Evolutionary conservation across 2,888 invertebrate species (phyloP).

Genomic region (Lottia scabra): DNA sequence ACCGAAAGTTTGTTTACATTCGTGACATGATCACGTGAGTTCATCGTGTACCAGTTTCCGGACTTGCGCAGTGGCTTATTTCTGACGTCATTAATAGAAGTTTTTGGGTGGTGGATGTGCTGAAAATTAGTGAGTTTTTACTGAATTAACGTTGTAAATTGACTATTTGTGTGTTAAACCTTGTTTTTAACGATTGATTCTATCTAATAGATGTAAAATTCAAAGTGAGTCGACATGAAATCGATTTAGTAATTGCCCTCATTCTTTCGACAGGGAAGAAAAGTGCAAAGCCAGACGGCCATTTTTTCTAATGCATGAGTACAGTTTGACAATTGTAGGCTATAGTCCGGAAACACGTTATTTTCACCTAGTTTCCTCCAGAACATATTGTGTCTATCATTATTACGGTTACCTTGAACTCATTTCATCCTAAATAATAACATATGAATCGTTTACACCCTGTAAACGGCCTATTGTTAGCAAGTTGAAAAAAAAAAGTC

Average conservation of each 20-base stretch:
- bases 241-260: background rate
- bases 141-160: background rate
- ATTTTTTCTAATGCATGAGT: background rate
- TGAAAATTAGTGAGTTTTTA: constrained; percentile 18
- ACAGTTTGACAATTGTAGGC: background rate
- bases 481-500: no score
- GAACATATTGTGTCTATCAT: no score
- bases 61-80: constrained; percentile 27
- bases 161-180: background rate
- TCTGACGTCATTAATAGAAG: constrained; percentile 36
- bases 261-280: background rate
- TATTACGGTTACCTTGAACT: constrained; percentile 6
- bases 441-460: constrained; percentile 5
- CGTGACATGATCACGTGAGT: background rate
- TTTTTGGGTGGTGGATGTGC: constrained; percentile 18
- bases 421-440: constrained; percentile 10
- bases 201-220: background rate
- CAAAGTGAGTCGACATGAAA: background rate
- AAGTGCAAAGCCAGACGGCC: background rate
- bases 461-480: no score
- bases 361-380: background rate
- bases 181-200: background rate
- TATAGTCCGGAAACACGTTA: background rate
- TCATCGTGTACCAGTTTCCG: constrained; percentile 27
- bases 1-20: background rate